Base-by-base conservation (phyloP, 2,797 vertebrate species). In the Sebastes melanostomus region DNA sequence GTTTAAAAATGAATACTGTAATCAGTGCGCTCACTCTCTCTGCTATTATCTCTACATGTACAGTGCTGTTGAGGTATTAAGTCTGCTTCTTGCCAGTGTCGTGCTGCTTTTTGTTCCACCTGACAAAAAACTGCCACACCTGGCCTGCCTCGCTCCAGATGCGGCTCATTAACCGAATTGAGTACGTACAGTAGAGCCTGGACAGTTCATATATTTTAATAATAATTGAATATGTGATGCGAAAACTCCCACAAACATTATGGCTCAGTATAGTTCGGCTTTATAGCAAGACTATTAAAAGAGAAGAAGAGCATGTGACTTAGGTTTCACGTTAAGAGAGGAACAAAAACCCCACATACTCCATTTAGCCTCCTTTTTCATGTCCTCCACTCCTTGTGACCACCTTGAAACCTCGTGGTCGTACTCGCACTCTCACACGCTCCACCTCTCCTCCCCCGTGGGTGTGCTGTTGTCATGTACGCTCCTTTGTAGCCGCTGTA, bases 401-500 rank as follows among this genome's bases (percentile, higher is more conserved):
- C 76, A 77, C 54, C 72, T 82, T 75, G 27, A 65, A 81, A 75
- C 38, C 60, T 56, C 1, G n/a, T 36, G 46, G 22, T 38, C 59
- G 30, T 36, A 5, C 11, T 59, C 70, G 61, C 70, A 20, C 52
- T 7, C 42, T 29, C 75, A 55, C 72, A 18, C 14, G 36, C 52
- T 56, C 50, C 60, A 16, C 71, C 56, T 34, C 67, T 62, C 66
- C 62, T 38, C 29, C 74, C 70, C 70, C 11, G 10, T 66, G 72
- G 78, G 59, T 66, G 67, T 78, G 78, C 73, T 75, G 69, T 74
- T 81, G 77, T 76, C 50, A 1, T 84, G 85, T 86, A 61, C 46
- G 6, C 75, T 83, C 61, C 55, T 78, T 85, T 83, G 80, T 88
- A 81, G 82, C 79, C 56, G 60, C 75, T 72, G 73, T 82, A 86